Conservation (phyloP, 2,113 vertebrate genomes). For the Phalacrocorax brasilianus region DNA sequence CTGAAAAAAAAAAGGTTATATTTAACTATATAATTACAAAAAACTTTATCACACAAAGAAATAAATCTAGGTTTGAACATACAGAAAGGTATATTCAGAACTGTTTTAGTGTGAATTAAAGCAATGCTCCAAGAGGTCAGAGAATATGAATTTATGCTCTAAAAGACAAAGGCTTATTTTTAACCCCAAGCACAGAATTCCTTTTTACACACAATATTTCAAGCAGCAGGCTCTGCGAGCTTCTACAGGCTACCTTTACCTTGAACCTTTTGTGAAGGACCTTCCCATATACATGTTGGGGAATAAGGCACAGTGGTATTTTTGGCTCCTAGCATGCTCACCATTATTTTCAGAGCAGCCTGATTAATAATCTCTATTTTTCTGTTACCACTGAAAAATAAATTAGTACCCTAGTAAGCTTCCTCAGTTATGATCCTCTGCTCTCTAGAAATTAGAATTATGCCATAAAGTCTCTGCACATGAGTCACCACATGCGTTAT, state of each 20-base stretch:
- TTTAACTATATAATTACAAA: not conserved
- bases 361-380: not conserved
- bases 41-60: not conserved
- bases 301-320: not conserved
- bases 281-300: not conserved
- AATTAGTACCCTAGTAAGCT: not conserved
- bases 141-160: not conserved
- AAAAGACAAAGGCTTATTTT: not conserved
- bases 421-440: not conserved
- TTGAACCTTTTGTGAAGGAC: not conserved
- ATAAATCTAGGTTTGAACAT: not conserved
- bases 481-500: not conserved
- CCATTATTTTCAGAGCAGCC: not conserved
- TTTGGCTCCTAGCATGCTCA: not conserved
- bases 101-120: not conserved
- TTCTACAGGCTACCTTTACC: not conserved
- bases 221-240: not conserved
- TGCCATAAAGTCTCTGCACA: not conserved
- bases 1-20: fast-evolving
- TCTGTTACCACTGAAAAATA: not conserved
- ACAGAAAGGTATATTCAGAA: not conserved
- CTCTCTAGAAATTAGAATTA: not conserved
- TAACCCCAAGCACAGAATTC: not conserved
- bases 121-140: not conserved
- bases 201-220: not conserved